Conservation (phyloP, 35 echinoderm and acorn worm species). For the Nesometra sesokonis region DNA sequence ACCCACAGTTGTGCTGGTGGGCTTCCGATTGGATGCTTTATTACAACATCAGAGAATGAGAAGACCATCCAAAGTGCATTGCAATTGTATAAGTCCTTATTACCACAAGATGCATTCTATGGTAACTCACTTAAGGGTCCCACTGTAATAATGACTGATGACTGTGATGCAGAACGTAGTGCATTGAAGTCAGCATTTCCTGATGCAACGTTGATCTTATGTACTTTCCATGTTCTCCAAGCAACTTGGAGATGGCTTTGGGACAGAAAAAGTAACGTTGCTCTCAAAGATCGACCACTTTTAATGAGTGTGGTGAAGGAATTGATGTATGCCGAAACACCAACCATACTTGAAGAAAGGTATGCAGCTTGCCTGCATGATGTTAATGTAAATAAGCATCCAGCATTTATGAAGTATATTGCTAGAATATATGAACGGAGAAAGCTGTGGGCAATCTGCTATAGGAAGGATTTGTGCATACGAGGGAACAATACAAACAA, state of each 20-base stretch:
- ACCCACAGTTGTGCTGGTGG: constrained; percentile 26
- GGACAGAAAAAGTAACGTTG: neutral
- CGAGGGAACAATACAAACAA: constrained; percentile 56
- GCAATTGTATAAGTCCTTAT: neutral
- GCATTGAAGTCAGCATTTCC: neutral
- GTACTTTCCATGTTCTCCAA: neutral
- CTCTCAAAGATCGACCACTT: neutral
- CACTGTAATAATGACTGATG: neutral
- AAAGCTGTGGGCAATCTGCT: constrained; percentile 27
- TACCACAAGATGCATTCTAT: neutral
- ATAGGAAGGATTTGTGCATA: neutral
- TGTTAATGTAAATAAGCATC: constrained; percentile 1
- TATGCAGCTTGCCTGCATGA: neutral
- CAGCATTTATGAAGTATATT: neutral
- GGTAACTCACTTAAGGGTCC: neutral
- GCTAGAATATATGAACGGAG: constrained; percentile 17
- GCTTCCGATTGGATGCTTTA: constrained; percentile 2
- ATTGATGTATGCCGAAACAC: neutral
- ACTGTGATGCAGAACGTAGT: neutral
- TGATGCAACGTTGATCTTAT: neutral
- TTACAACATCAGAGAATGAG: constrained; percentile 2
- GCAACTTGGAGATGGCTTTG: neutral
- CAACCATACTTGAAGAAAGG: neutral
- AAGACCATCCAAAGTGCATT: neutral
- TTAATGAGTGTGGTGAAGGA: neutral